Evolutionary conservation across 2,113 vertebrate species (phyloP), one percentile per base, ranked within the genome.

Genomic region (Ammospiza caudacuta): DNA sequence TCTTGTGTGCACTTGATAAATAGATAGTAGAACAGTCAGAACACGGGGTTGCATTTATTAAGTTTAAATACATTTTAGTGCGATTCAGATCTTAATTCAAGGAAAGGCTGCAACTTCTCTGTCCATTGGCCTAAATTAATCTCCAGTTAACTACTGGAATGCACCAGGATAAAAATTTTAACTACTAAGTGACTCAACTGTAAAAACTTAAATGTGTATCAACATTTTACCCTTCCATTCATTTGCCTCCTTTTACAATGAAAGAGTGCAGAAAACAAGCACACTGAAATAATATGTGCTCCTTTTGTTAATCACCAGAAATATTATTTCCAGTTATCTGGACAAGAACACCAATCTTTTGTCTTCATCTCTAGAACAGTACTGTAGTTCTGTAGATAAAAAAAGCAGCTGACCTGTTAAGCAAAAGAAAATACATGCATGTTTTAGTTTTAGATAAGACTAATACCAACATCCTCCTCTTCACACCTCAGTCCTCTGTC

Each of bases 281-380:
- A 49, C 15, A 37, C 6, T 59, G 67, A 80, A 87, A 51, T 11
- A 86, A 20, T 69, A 68, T 15, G 66, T 37, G 69, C 35, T 89
- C 83, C 74, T 68, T 82, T 44, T 15, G 15, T 72, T 92, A 77
- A 79, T 51, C 29, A 76, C 5, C 9, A 59, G 17, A 39, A 79
- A 51, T 68, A 91, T 83, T 76, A 94, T 69, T 97, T 95, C 87
- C 69, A 76, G 73, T 82, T 89, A 82, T 81, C 37, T 92, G 87
- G 72, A 80, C 47, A 83, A 75, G 75, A 96, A 92, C 72, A 91
- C 57, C 33, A 83, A 25, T 9, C 18, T 64, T 83, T 80, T 95
- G 68, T 92, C 39, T 87, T 23, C 74, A 64, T 67, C 35, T 88
- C 76, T 67, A 74, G 18, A 89, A 63, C 20, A 11, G 16, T 66